Conservation (phyloP, 1,140 invertebrate genomes). For the Heterodera schachtii region DNA sequence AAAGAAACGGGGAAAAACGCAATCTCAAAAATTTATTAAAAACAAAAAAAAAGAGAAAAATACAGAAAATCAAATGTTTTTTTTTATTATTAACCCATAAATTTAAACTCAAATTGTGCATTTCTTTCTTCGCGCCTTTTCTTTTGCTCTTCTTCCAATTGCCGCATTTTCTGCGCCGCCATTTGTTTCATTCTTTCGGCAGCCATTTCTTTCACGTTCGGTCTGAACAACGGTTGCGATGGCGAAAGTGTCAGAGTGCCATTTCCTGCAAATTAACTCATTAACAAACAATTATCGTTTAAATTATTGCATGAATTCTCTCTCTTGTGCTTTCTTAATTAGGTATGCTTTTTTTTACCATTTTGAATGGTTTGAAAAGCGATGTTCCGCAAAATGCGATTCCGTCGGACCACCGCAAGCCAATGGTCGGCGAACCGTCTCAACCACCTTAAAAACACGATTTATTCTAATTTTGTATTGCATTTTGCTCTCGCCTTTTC, state of each 20-base stretch:
- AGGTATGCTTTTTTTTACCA: neutral
- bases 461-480: neutral
- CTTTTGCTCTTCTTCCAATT: neutral
- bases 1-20: neutral
- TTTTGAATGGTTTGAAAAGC: neutral
- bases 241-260: neutral
- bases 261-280: no score
- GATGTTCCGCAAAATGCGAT: slow-evolving; percentile 14
- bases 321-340: no score
- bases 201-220: neutral
- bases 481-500: neutral
- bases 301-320: no score
- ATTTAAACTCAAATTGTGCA: neutral
- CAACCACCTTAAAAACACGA: neutral
- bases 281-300: no score
- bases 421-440: slow-evolving; percentile 36
- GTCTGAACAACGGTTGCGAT: neutral
- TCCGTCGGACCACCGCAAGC: slow-evolving; percentile 13
- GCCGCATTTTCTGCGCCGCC: neutral
- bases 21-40: neutral
- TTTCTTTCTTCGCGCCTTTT: neutral
- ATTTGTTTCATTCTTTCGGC: neutral
- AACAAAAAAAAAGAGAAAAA: slow-evolving; percentile 5
- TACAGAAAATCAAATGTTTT: no score
- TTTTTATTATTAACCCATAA: no score